Conservation (phyloP, 2,113 vertebrate species). For the Bungarus multicinctus region DNA sequence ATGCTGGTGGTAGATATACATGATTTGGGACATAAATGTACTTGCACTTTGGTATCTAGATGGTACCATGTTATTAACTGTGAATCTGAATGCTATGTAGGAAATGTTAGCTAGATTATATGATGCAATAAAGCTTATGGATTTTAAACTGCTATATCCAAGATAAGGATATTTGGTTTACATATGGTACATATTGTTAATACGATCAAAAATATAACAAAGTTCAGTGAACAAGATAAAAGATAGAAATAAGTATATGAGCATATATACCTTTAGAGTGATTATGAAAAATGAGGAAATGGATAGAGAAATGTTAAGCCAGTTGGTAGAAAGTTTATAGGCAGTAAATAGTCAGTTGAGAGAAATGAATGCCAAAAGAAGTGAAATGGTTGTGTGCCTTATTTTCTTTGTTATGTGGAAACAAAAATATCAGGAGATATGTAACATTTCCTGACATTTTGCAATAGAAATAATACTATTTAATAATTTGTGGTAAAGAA, state of each 20-base stretch:
- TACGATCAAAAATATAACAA: background rate
- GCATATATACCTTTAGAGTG: background rate
- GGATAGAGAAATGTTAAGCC: background rate
- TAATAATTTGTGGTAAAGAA: background rate
- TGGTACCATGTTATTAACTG: background rate
- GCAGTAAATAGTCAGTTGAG: background rate
- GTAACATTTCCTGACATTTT: background rate
- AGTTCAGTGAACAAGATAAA: background rate
- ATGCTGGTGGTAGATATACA: background rate
- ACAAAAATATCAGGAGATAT: background rate
- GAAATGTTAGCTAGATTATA: background rate
- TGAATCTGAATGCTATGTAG: background rate
- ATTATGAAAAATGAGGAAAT: background rate
- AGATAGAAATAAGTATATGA: background rate
- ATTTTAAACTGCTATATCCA: background rate
- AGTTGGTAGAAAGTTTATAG: background rate
- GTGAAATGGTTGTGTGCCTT: background rate
- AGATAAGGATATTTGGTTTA: background rate
- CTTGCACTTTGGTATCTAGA: background rate
- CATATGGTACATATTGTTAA: background rate
- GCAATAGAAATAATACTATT: background rate
- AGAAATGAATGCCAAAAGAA: background rate
- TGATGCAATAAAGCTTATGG: background rate
- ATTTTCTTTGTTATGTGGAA: background rate
- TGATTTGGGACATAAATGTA: background rate